Conservation (phyloP, 2,797 vertebrate species). For the Catostomus latipinnis region DNA sequence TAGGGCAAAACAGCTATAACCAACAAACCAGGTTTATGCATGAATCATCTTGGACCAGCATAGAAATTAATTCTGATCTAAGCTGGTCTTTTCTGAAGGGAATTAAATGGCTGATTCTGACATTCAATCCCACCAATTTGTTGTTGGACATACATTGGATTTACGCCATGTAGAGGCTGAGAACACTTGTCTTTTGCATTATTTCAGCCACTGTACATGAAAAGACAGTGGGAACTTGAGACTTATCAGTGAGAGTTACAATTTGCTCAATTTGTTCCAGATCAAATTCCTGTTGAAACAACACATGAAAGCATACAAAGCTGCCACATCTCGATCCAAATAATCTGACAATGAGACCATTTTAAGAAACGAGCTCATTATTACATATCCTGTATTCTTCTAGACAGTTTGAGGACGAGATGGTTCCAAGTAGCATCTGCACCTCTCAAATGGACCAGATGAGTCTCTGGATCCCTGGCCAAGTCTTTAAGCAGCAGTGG, state of each 20-base stretch:
- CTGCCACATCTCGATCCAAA: conserved; percentile 30
- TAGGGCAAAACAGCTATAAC: too few relatives aligned
- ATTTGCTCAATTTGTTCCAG: conserved; percentile 29
- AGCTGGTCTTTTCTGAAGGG: not conserved
- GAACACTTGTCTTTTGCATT: conserved; percentile 11
- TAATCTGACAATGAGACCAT: conserved; percentile 17
- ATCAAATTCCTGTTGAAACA: conserved; percentile 13
- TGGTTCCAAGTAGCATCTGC: conserved; percentile 72
- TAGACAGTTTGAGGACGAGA: conserved; percentile 34
- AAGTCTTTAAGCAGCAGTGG: conserved; percentile 72
- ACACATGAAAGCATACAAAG: not conserved
- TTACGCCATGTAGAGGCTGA: conserved; percentile 6
- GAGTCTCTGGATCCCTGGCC: conserved; percentile 71
- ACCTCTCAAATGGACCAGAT: conserved; percentile 74
- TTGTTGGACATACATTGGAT: not conserved
- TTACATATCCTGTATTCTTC: conserved; percentile 38
- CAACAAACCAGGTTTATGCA: not conserved
- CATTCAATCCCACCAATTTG: not conserved
- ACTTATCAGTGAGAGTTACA: not conserved
- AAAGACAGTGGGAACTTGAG: conserved; percentile 11
- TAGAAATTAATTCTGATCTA: not conserved
- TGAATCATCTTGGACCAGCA: not conserved
- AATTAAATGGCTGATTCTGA: not conserved
- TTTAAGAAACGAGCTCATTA: conserved; percentile 32
- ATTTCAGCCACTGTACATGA: conserved; percentile 21